phyloP scores from a whole-genome alignment of 2,888 invertebrate species.

The Phyto melanocephala region DNA sequence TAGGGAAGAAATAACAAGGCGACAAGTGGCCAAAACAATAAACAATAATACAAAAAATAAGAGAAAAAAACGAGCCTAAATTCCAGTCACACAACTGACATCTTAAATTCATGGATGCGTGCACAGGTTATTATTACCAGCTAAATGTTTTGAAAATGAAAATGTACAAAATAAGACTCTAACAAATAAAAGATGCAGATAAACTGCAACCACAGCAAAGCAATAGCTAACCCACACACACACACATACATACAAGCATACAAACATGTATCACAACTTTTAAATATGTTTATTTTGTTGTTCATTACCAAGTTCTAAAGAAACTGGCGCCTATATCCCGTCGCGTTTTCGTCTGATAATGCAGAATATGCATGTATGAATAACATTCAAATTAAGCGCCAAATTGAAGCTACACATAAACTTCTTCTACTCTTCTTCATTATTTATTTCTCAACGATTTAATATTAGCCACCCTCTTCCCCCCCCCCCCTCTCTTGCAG shows the following conservation, averaged over 20 bases:
- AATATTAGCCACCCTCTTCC: background rate
- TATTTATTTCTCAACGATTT: background rate
- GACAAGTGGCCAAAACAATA: conserved; percentile 53
- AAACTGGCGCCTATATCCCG: conserved; percentile 78
- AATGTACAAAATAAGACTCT: conserved; percentile 3
- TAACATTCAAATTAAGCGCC: conserved; percentile 72
- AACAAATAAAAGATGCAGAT: conserved; percentile 47
- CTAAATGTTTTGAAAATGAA: conserved; percentile 43
- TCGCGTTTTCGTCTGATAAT: conserved; percentile 78
- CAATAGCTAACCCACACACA: background rate
- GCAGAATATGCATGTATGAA: conserved; percentile 70
- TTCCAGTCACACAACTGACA: conserved; percentile 64
- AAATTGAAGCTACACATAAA: conserved; percentile 63
- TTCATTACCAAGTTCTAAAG: conserved; percentile 41
- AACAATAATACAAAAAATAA: conserved; percentile 8
- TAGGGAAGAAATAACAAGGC: conserved; percentile 22
- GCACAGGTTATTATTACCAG: conserved; percentile 65
- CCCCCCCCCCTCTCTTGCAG: background rate
- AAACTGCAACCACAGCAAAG: conserved; percentile 25
- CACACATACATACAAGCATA: background rate
- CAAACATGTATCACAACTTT: conserved; percentile 15
- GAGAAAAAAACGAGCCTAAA: conserved; percentile 23
- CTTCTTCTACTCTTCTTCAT: conserved; percentile 11
- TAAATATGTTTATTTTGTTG: conserved; percentile 48
- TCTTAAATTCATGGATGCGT: conserved; percentile 64